phyloP scores from a whole-genome alignment of 2,797 vertebrate species.

The Coranthus polyacanthus region DNA sequence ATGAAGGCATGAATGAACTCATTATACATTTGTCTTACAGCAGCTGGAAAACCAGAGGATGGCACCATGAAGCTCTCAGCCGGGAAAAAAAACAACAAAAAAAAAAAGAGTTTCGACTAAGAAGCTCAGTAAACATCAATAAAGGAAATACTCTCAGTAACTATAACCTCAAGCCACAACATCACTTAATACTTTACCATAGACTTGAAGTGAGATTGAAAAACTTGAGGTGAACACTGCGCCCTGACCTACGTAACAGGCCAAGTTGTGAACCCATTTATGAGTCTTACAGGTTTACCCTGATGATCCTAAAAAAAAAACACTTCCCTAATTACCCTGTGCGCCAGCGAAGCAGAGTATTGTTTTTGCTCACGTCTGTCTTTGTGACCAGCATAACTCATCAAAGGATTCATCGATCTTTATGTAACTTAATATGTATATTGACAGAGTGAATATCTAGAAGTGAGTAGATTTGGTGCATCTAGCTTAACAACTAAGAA shows the following conservation, averaged over 20 bases:
- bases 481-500: too few species aligned
- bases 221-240: neutral
- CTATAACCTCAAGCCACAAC: neutral
- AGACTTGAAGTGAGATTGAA: neutral
- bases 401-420: too few species aligned
- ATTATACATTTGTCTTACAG: slow-evolving; percentile 31
- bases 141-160: slow-evolving; percentile 1
- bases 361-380: too few species aligned
- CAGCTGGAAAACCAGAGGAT: slow-evolving; percentile 28
- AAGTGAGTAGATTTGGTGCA: too few species aligned
- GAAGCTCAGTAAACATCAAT: slow-evolving; percentile 24
- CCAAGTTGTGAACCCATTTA: slow-evolving; percentile 4
- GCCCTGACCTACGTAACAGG: neutral
- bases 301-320: neutral
- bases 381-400: too few species aligned
- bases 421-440: too few species aligned
- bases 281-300: neutral
- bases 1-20: slow-evolving; percentile 35
- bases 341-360: too few species aligned
- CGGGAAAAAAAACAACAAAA: neutral
- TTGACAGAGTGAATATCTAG: too few species aligned
- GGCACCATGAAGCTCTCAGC: slow-evolving; percentile 13
- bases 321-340: slow-evolving; percentile 9
- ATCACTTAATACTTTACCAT: slow-evolving; percentile 12
- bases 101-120: neutral